Base-by-base conservation (phyloP, 2,113 vertebrate species). In the Mustelus asterias region DNA sequence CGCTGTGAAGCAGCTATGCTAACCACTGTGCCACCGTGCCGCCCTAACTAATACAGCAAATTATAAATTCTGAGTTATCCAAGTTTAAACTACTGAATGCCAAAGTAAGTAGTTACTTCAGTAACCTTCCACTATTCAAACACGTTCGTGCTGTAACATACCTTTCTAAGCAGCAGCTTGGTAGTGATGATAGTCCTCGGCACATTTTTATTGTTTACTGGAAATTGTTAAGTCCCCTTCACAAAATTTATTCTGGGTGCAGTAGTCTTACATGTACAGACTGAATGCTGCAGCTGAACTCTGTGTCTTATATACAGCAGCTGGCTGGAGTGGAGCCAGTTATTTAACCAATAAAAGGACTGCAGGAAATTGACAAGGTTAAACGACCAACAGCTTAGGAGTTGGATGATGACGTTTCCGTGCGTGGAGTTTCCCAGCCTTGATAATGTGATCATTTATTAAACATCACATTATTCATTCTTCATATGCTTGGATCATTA, bases 351-450 rank as follows among this genome's bases (percentile, higher is more conserved):
- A 95, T 95, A 26, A 95, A 41, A 54, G 94, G 69, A 44, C 44
- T 72, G 94, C 94, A 95, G 94, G 94, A 95, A 95, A 26, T 14
- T 33, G 94, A 76, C 94, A 95, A 95, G 94, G 94, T 95, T 95
- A 48, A 13, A 95, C 94, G 6, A 8, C 94, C 67, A 95, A 72
- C 14, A 72, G 94, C 26, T 95, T 33, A 33, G 67, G 26, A 94
- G 24, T 72, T 72, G 41, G 33, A 72, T 76, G 41, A 48, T 95
- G 94, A 72, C 44, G 94, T 95, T 95, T 48, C 44, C 54, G 69
- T 76, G 67, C n/a, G 94, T 72, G 65, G 69, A 95, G 33, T 63
- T 72, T 95, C 94, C 94, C 69, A 72, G 94, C 26, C 67, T 63
- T 95, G 67, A 76, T 95, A 54, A 48, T 72, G 14, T 76, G 41